A percentile compares a stretch with the other conserved stretches of the same genome.
phyloP scores from a whole-genome alignment of 2,797 vertebrate species.

The Pseudomugil tenellus region DNA sequence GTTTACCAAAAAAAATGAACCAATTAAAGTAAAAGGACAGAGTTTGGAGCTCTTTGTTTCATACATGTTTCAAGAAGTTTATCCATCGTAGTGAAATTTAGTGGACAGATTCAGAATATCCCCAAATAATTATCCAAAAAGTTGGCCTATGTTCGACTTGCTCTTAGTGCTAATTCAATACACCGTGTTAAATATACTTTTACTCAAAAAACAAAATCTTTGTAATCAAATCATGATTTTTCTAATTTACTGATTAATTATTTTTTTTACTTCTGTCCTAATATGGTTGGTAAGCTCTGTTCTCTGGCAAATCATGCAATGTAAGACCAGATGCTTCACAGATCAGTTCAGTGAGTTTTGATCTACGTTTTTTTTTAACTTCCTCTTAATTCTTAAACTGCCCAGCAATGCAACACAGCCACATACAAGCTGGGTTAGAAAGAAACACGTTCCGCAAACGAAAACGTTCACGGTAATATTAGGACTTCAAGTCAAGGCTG shows the following conservation, averaged over 20 bases:
- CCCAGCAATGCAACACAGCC: neutral
- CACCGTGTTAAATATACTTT: neutral
- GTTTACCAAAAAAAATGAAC: no score
- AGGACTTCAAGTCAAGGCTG: constrained; percentile 15
- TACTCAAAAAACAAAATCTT: no score
- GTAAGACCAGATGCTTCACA: neutral
- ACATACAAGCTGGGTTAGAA: neutral
- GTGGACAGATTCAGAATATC: neutral
- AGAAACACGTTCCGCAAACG: no score
- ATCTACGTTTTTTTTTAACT: neutral
- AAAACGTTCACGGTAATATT: neutral
- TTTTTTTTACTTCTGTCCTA: neutral
- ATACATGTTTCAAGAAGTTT: neutral
- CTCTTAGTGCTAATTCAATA: neutral
- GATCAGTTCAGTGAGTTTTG: neutral
- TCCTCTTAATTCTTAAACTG: no score
- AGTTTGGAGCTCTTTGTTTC: neutral
- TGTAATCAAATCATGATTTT: neutral
- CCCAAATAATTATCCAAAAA: neutral
- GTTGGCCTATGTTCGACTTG: neutral
- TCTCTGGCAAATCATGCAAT: neutral
- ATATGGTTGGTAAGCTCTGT: neutral
- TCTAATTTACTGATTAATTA: neutral
- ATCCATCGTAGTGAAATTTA: neutral
- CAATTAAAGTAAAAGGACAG: no score